These are phyloP conservation scores for Cranoglanis bouderius DNA, from an alignment of 2,113 vertebrate genomes.

Conservation along the genomic window DNA sequence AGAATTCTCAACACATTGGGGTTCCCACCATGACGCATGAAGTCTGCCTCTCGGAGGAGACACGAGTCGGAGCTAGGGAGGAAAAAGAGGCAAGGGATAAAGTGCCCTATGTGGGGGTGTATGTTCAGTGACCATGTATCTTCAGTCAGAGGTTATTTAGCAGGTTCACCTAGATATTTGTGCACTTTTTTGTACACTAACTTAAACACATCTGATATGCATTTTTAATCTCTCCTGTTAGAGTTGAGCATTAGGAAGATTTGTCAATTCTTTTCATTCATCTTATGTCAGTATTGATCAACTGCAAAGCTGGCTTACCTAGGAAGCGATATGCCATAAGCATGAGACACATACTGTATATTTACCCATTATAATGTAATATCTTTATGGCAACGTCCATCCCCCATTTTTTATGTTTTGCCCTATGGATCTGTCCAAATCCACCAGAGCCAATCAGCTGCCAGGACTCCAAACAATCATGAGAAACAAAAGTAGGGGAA, in stretches of 20 bases:
- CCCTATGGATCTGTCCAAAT: constrained; percentile 72
- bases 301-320: neutral
- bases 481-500: neutral
- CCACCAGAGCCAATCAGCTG: constrained; percentile 64
- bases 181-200: neutral
- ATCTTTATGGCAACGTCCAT: constrained; percentile 64
- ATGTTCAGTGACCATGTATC: neutral
- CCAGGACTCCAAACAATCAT: constrained; percentile 58
- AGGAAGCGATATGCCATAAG: neutral
- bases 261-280: neutral
- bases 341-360: constrained; percentile 2
- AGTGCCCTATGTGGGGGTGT: neutral
- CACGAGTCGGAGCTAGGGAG: neutral
- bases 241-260: neutral
- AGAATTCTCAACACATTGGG: constrained; percentile 65
- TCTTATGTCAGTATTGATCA: neutral
- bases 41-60: constrained; percentile 62
- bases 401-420: constrained; percentile 59
- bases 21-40: constrained; percentile 66
- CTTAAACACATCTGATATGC: neutral
- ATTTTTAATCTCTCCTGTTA: neutral
- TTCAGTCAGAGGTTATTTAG: neutral
- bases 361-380: constrained; percentile 64
- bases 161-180: neutral
- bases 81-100: neutral